Conservation (phyloP, 2,113 vertebrate genomes). For the Daphoenositta chrysoptera region DNA sequence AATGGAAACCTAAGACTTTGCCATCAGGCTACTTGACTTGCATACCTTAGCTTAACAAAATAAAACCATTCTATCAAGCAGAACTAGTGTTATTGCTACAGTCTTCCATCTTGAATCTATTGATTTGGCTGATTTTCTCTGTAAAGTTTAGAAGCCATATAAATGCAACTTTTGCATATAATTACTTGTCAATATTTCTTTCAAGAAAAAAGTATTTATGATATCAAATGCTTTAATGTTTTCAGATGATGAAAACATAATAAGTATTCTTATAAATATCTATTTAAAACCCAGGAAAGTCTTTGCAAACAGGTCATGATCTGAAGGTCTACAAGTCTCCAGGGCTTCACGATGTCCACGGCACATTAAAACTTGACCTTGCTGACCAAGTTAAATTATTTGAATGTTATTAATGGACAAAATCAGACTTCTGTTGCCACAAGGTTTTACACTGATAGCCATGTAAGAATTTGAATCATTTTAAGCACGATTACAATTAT, state of each 20-base stretch:
- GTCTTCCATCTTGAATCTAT: not conserved
- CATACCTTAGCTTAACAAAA: not conserved
- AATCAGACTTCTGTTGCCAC: not conserved
- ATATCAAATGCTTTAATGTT: not conserved
- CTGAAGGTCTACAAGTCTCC: not conserved
- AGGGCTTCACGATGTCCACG: not conserved
- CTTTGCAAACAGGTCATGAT: not conserved
- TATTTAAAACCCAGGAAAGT: not conserved
- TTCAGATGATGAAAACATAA: not conserved
- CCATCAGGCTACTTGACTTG: not conserved
- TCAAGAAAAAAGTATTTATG: not conserved
- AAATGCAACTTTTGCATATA: not conserved
- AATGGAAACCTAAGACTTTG: not conserved
- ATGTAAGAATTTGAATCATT: not conserved
- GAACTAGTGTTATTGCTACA: not conserved
- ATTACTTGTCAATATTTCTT: not conserved
- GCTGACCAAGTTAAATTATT: not conserved
- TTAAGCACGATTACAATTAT: not conserved
- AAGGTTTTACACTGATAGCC: not conserved
- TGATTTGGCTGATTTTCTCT: not conserved
- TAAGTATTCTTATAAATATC: not conserved
- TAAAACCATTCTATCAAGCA: not conserved
- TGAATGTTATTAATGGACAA: not conserved
- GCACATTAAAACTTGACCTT: not conserved
- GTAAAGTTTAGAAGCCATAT: not conserved